Evolutionary conservation across 2,888 invertebrate genomes (phyloP).

Genomic region (Pammene aurita): DNA sequence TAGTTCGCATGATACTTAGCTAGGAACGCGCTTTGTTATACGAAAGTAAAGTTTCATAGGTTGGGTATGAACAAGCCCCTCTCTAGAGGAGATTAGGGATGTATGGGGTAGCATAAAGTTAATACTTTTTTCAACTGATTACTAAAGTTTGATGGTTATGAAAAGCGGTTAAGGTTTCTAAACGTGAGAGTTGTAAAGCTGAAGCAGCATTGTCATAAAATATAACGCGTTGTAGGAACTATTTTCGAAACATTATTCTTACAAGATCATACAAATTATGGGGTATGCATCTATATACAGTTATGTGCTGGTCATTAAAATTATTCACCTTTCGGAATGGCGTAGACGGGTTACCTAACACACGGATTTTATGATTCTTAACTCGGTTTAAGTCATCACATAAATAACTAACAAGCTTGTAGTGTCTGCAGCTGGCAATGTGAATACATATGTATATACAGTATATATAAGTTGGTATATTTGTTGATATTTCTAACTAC

Average conservation of each 20-base stretch:
- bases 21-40: conserved; percentile 53
- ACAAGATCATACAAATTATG: conserved; percentile 1
- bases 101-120: neutral
- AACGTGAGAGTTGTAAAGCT: conserved; percentile 29
- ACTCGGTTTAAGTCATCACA: conserved; percentile 3
- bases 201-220: conserved; percentile 21
- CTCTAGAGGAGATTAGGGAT: neutral
- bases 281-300: neutral
- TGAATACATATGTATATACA: neutral
- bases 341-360: neutral
- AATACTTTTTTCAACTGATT: conserved; percentile 9
- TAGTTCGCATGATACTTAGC: conserved; percentile 58
- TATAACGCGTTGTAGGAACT: conserved; percentile 16
- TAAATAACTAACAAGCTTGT: neutral
- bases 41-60: conserved; percentile 35
- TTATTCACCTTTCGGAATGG: neutral
- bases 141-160: conserved; percentile 29
- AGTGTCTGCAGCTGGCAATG: neutral
- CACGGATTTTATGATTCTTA: conserved; percentile 17
- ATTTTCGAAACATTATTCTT: conserved; percentile 3
- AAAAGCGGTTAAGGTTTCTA: conserved; percentile 33
- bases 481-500: neutral
- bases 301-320: conserved; percentile 2
- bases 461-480: too few species aligned
- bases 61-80: neutral